Evolutionary conservation across 2,113 vertebrate species (phyloP).

Genomic region (Lynx canadensis): DNA sequence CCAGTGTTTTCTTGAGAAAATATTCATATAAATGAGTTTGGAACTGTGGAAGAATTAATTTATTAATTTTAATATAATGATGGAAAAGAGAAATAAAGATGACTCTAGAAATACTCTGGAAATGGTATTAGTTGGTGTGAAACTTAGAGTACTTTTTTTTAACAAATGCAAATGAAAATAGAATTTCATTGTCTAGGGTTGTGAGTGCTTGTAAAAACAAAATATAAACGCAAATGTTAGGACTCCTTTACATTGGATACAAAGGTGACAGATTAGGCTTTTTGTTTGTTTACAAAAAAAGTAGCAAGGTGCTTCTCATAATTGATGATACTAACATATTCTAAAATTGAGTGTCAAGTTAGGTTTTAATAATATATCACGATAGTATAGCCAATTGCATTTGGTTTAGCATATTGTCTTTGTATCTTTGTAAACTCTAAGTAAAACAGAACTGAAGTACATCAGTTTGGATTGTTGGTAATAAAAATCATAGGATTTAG

Average conservation of each 20-base stretch:
- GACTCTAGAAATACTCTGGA: constrained; percentile 25
- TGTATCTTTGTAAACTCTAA: constrained; percentile 29
- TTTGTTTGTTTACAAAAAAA: neutral
- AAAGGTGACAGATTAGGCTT: neutral
- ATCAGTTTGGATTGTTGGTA: neutral
- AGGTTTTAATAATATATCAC: constrained; percentile 13
- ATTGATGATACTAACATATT: neutral
- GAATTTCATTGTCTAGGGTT: neutral
- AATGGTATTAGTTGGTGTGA: neutral
- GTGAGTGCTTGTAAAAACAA: neutral
- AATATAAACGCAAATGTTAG: neutral
- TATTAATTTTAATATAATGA: constrained; percentile 32
- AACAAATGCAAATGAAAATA: neutral
- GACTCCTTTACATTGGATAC: neutral
- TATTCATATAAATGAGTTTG: neutral
- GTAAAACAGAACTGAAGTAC: constrained; percentile 9
- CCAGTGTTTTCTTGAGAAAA: constrained; percentile 9
- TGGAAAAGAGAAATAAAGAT: constrained; percentile 29
- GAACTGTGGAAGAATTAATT: constrained; percentile 14
- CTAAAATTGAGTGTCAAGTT: constrained; percentile 31
- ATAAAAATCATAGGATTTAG: constrained; percentile 39
- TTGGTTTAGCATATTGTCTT: constrained; percentile 7
- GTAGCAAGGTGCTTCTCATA: neutral
- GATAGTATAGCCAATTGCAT: neutral
- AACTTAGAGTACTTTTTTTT: neutral